phyloP scores from a whole-genome alignment of 2,797 vertebrate genomes.

The Darevskia mixta region DNA sequence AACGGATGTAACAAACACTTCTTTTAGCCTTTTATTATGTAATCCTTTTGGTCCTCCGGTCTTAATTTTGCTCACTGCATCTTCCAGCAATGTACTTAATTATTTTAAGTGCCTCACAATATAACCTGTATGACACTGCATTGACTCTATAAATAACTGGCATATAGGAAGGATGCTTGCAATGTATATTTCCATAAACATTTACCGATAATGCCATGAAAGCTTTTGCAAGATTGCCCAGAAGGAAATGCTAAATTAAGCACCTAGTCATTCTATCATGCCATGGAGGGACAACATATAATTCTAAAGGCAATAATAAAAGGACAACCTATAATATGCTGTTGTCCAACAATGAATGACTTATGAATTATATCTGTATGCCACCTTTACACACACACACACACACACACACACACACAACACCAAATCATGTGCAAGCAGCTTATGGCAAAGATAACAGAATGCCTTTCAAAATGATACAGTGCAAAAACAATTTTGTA shows the following conservation, averaged over 20 bases:
- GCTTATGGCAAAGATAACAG: too few species aligned
- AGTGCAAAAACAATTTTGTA: too few species aligned
- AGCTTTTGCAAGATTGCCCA: slow-evolving; percentile 5
- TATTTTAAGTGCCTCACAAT: slow-evolving; percentile 43
- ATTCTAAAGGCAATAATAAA: neutral
- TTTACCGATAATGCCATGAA: neutral
- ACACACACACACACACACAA: too few species aligned
- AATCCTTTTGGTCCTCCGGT: slow-evolving; percentile 52
- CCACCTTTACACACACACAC: too few species aligned
- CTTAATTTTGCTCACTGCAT: slow-evolving; percentile 57
- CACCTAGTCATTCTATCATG: neutral
- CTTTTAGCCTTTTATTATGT: slow-evolving; percentile 37
- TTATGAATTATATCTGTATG: neutral
- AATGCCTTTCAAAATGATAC: too few species aligned
- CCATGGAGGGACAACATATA: neutral
- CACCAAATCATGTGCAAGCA: too few species aligned
- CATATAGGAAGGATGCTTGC: slow-evolving; percentile 28
- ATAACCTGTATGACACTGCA: slow-evolving; percentile 17
- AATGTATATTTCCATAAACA: slow-evolving; percentile 30
- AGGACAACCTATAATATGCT: neutral
- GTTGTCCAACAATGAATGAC: neutral
- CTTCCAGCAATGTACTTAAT: slow-evolving; percentile 55
- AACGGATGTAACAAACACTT: slow-evolving; percentile 30
- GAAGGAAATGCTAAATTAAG: neutral
- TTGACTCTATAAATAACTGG: slow-evolving; percentile 47